These are phyloP conservation scores for Plutella xylostella DNA, from an alignment of 2,888 invertebrate species.

Conservation along the genomic window DNA sequence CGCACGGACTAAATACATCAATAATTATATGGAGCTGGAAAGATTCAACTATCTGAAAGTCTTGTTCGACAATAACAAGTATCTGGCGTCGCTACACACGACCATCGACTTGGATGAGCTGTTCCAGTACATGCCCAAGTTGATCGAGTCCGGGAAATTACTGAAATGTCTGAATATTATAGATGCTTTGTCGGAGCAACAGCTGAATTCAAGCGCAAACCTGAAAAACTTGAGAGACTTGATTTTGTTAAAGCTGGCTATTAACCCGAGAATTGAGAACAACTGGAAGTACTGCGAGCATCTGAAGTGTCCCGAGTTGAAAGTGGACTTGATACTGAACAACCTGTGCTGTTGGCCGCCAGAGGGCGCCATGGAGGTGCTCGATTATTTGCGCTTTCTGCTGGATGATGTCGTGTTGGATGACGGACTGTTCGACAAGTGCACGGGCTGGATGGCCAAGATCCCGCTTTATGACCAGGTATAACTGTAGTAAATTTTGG, in stretches of 20 bases:
- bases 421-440: conserved; percentile 47
- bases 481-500: too few relatives aligned
- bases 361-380: conserved; percentile 61
- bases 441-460: conserved; percentile 70
- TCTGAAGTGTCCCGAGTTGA: conserved; percentile 59
- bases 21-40: conserved; percentile 69
- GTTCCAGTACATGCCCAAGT: conserved; percentile 58
- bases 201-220: conserved; percentile 58
- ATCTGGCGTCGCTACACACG: conserved; percentile 71
- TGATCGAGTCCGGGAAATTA: conserved; percentile 54
- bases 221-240: conserved; percentile 69
- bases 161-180: conserved; percentile 64
- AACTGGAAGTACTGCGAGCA: conserved; percentile 65
- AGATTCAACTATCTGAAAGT: conserved; percentile 64
- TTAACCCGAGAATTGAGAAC: conserved; percentile 51
- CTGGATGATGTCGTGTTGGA: conserved; percentile 47
- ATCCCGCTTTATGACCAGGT: conserved; percentile 75
- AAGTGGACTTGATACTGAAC: conserved; percentile 62
- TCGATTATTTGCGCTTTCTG: conserved; percentile 60
- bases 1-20: conserved; percentile 69
- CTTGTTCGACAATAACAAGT: conserved; percentile 68
- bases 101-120: conserved; percentile 62
- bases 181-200: conserved; percentile 69
- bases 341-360: conserved; percentile 69
- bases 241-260: conserved; percentile 69